Evolutionary conservation across 2,888 invertebrate genomes (phyloP), one percentile per base, ranked within the genome.

Genomic region (Urechis unicinctus): DNA sequence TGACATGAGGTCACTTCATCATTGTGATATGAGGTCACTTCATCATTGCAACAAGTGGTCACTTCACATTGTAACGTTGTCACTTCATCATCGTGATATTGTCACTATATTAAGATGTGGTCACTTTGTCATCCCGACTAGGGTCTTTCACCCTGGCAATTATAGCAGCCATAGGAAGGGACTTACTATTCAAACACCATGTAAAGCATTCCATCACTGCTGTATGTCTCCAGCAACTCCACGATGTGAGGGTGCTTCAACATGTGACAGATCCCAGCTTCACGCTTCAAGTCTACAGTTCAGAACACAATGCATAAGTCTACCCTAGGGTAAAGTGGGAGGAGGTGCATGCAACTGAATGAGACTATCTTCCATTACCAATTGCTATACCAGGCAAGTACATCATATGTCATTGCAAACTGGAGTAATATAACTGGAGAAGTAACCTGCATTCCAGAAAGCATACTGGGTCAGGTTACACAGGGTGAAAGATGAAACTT

Each of bases 121-220:
- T 13, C 9, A 36, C 41, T 36, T 13, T 36, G 9, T 13, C 41
- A 36, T 9, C 41, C 9, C 9, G 41, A 9, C 41, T 36, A 36
- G 13, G 9, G 13, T 9, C 13, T 36, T 13, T 36, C 41, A 13
- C 9, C 13, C 13, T 13, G 9, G 44, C 6, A 47, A 5, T 6
- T 13, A 49, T 13, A n/a, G 50, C 6, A 50, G 26, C 48, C 28
- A 53, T 21, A n/a, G n/a, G 6, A 47, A 46, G 6, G 45, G 42
- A 89, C 94, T 91, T 83, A 96, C 95, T 90, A 94, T 85, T 96
- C 96, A 81, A 96, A 97, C 63, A 97, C 95, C 96, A 97, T 96
- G 80, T 96, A 97, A 25, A 97, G 85, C 91, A 95, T 93, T 70
- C 95, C 95, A 80, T 96, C 96, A 3, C 94, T 94, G 75, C 94